Percentiles rank a stretch among this genome's conserved stretches.
These are phyloP conservation scores for Hypolimnas misippus DNA, from an alignment of 2,888 invertebrate species.

Conservation along the genomic window DNA sequence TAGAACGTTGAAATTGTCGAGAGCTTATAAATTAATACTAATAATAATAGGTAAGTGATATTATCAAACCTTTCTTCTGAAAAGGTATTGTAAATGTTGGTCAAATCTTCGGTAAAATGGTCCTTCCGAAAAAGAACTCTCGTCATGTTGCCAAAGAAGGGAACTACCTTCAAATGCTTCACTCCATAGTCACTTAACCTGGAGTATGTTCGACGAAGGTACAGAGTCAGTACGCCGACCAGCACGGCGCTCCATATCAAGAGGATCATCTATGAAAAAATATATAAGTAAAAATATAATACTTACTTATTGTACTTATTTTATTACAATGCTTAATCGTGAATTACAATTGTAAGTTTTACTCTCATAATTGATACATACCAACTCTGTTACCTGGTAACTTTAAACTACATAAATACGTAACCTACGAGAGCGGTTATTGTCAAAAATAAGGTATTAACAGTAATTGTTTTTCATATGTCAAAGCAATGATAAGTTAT, in stretches of 20 bases:
- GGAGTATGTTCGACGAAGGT: conserved; percentile 49
- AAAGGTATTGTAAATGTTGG: conserved; percentile 47
- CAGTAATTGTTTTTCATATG: too few species aligned
- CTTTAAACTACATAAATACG: too few species aligned
- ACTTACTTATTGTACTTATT: too few species aligned
- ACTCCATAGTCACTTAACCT: conserved; percentile 52
- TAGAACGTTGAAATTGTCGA: too few species aligned
- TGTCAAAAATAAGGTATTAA: too few species aligned
- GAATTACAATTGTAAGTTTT: too few species aligned
- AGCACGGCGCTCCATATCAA: conserved; percentile 50
- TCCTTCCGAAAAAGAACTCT: conserved; percentile 43
- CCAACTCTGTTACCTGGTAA: too few species aligned
- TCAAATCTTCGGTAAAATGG: conserved; percentile 48
- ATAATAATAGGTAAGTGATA: background rate
- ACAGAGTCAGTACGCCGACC: conserved; percentile 46
- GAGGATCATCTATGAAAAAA: conserved; percentile 48
- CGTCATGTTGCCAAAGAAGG: conserved; percentile 51
- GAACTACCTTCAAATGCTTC: conserved; percentile 47
- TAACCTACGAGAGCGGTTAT: too few species aligned
- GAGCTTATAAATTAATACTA: background rate
- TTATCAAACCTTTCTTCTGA: conserved; percentile 52
- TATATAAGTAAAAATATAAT: background rate
- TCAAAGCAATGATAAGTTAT: too few species aligned
- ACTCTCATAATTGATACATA: too few species aligned
- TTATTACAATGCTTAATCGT: too few species aligned